Conservation (phyloP, 2,113 vertebrate species). For the Labeo catla region DNA sequence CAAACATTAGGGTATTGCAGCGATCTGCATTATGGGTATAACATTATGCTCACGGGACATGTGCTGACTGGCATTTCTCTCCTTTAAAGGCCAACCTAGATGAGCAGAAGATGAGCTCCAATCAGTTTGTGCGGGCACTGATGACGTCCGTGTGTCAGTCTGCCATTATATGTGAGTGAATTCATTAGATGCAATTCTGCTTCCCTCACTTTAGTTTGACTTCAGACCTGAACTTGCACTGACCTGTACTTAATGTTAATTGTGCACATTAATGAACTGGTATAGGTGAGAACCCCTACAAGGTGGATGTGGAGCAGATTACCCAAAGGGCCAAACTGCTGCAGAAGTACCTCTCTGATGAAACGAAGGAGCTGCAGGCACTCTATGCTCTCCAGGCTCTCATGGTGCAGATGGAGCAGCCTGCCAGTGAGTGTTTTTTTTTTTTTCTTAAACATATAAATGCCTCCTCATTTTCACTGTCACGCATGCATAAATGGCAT, state of each 20-base stretch:
- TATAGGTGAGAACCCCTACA: slow-evolving; percentile 87
- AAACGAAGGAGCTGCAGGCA: slow-evolving; percentile 92
- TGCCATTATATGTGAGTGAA: slow-evolving; percentile 88
- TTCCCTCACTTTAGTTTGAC: background rate
- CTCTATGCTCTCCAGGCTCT: slow-evolving; percentile 95
- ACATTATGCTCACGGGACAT: background rate
- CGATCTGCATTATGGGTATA: background rate
- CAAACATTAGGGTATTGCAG: background rate
- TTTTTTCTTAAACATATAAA: background rate
- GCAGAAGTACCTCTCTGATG: slow-evolving; percentile 88
- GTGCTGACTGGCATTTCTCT: background rate
- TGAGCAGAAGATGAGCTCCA: slow-evolving; percentile 84
- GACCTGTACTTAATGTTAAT: background rate
- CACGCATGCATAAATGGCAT: background rate
- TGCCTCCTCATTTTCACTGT: background rate
- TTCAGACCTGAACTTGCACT: background rate
- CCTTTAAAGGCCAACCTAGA: slow-evolving; percentile 84
- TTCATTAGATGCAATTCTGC: background rate
- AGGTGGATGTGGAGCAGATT: slow-evolving; percentile 82
- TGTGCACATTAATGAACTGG: background rate
- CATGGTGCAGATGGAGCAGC: slow-evolving; percentile 95
- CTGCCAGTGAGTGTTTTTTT: slow-evolving; percentile 86
- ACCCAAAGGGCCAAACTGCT: slow-evolving; percentile 85
- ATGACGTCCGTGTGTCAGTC: slow-evolving; percentile 94
- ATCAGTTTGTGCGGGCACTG: slow-evolving; percentile 84